Base-by-base conservation (phyloP, 2,797 vertebrate species). In the Denticeps clupeoides region DNA sequence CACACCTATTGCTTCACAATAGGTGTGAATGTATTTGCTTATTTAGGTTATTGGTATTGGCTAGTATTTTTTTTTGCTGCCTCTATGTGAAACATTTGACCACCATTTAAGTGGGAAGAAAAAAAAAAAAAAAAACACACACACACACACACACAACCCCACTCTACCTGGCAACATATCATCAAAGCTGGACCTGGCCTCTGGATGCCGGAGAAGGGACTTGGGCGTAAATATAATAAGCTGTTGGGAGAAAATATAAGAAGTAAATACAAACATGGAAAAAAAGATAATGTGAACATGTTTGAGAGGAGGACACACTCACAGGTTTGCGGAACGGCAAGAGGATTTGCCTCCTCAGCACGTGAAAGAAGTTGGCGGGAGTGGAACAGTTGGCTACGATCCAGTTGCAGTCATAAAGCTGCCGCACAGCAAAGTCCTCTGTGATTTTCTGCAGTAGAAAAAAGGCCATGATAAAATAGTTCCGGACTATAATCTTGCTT, bases 341-440 rank as follows among this genome's bases (percentile, higher is more conserved):
- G 51, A 92, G 83, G 59, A 97, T 93, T 81, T 97, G 94, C 32
- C 93, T 78, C 22, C 92, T 82, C 1, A 93, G 81, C n/a, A 93
- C 90, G 0, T 97, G 93, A 82, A 93, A 97, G 77, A 81, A 92
- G 73, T 92, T 95, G 33, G 84, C 89, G 0, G 92, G 91, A 5
- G 77, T 87, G 15, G 91, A 93, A 72, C 89, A 93, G 82, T 93
- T 94, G 41, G 90, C 91, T 0, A 94, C 89, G 0, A 96, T 91
- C 91, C 93, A 97, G 74, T 95, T 97, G 56, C 91, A 91, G 55
- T 95, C 90, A 0, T 89, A 84, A 5, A 97, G 84, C 70, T 96
- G 92, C 45, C 71, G 84, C 49, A 89, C 74, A 0, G 87, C 85
- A 0, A 96, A 90, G 59, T 92, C 87, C 0, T 84, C 67, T 0